Base-by-base conservation (phyloP, 2,113 vertebrate species). In the Megaceryle torquata region DNA sequence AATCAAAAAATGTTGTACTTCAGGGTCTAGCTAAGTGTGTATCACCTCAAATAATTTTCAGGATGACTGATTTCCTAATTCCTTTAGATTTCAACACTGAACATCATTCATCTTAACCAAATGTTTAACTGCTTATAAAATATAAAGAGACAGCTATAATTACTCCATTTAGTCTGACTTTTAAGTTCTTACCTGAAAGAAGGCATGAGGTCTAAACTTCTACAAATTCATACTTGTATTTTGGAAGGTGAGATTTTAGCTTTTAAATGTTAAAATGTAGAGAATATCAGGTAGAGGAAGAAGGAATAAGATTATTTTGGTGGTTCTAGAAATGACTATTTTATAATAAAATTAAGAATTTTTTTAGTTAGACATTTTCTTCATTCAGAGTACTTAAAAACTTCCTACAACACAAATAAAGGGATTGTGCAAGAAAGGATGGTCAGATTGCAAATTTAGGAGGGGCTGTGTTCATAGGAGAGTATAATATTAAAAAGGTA, bases 71-170 rank as follows among this genome's bases (percentile, higher is more conserved):
- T 79, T 89, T 91, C 65, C 89, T 82, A 79, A 79, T 87, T 82
- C 50, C 44, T 87, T 94, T 85, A 80, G n/a, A 72, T 89, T 92
- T 80, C 37, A 75, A 60, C 48, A 61, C 21, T 29, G 61, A 88
- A 71, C 16, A 75, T 64, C 56, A 71, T 82, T 94, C 43, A 39
- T 71, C 69, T 92, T 95, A 88, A 82, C 46, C 20, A 83, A 92
- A 83, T 68, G 12, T 50, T 93, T 76, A 94, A 69, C 57, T 72
- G 26, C 33, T 95, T 87, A 57, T 28, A 84, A 91, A 96, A 95
- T 77, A 61, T 7, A 64, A 48, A 85, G 44, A 90, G 59, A 85
- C 29, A 92, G 61, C 10, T 64, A 8, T 64, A 89, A 82, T 75
- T 80, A 77, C 24, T 88, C 12, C 7, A 28, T 84, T 80, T 70